Evolutionary conservation across 2,113 vertebrate genomes (phyloP), one percentile per base, ranked within the genome.

Genomic region (Coracopsis vasa): DNA sequence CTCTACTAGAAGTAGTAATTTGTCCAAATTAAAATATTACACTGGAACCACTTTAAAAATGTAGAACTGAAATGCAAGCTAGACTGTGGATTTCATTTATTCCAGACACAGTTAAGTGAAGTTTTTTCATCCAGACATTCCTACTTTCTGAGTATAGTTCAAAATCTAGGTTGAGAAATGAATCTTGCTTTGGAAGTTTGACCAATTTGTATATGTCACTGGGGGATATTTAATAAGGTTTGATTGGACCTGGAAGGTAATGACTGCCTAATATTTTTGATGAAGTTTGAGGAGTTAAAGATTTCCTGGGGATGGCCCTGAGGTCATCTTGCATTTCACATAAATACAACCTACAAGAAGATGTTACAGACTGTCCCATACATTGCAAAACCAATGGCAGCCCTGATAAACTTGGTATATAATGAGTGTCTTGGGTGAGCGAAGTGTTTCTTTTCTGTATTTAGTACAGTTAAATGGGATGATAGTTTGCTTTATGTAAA

Each of bases 31-130:
- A 80, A 94, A 82, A 56, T 65, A 50, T 39, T 72, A 42, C 0
- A 4, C 13, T 86, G 35, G 31, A 94, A 74, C 12, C 13, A 53
- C 33, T 77, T 80, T 1, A 2, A 64, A 95, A 86, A 48, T 3
- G 1, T 37, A 80, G 37, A 83, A 17, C 45, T 86, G 67, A 93
- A 93, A 77, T 86, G 45, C 29, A 74, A 39, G 33, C 53, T 80
- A 28, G 29, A 35, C 42, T 53, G 19, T 90, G 58, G 66, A 42
- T 88, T 86, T 95, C n/a, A 80, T 91, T 93, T 93, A 80, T 82
- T 92, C 71, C 93, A 95, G 66, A 74, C 39, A 70, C 70, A 77
- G 64, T 64, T 75, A 87, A 95, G n/a, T 51, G 61, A 94, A 90
- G 39, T 4, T 7, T 77, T 77, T 45, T 80, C 51, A 90, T 77